Conservation (phyloP, 2,888 invertebrate species). For the Agonopterix subpropinquella region DNA sequence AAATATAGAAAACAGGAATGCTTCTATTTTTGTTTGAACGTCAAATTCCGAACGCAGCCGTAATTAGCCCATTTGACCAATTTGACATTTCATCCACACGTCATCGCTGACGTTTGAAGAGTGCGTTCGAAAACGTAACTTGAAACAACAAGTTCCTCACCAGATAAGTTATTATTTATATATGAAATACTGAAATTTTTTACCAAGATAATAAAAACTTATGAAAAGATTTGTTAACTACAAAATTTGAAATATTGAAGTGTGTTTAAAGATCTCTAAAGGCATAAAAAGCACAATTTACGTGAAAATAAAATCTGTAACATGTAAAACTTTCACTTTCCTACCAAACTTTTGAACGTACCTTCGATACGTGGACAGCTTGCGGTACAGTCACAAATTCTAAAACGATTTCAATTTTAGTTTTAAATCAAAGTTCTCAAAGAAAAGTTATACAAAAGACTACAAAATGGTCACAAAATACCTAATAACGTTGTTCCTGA, state of each 20-base stretch:
- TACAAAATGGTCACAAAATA: conserved; percentile 66
- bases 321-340: conserved; percentile 5
- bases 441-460: conserved; percentile 26
- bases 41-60: conserved; percentile 26
- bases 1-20: too few relatives aligned
- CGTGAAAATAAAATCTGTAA: too few relatives aligned
- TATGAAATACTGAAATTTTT: not conserved
- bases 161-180: not conserved
- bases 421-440: conserved; percentile 20
- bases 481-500: conserved; percentile 36
- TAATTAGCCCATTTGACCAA: conserved; percentile 9
- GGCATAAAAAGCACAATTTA: too few relatives aligned
- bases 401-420: conserved; percentile 20
- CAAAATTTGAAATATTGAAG: too few relatives aligned
- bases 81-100: conserved; percentile 37
- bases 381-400: conserved; percentile 1
- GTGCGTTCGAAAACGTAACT: conserved; percentile 29
- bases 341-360: conserved; percentile 12
- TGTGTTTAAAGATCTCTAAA: too few relatives aligned
- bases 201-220: too few relatives aligned
- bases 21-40: too few relatives aligned
- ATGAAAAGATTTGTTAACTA: too few relatives aligned
- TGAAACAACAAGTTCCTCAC: too few relatives aligned
- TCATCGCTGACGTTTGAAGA: conserved; percentile 51
- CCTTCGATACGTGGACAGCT: conserved; percentile 17